Evolutionary conservation across 2,888 invertebrate species (phyloP).

Genomic region (Pandemis heparana): DNA sequence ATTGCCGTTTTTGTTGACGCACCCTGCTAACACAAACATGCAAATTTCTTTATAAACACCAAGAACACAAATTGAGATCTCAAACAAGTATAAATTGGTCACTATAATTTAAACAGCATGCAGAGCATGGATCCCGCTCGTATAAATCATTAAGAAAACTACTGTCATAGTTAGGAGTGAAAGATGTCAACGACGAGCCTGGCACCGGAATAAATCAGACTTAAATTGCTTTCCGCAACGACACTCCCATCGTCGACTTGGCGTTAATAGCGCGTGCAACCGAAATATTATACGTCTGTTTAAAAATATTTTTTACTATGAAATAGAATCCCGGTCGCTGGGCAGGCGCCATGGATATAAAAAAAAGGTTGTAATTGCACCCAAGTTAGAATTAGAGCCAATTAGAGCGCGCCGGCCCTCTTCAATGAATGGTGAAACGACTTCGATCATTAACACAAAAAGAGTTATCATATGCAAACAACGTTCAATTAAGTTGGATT

Average conservation of each 20-base stretch:
- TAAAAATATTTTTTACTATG: conserved; percentile 73
- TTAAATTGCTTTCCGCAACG: conserved; percentile 82
- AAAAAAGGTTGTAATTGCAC: conserved; percentile 64
- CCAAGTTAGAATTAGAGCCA: conserved; percentile 59
- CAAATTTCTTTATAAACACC: conserved; percentile 11
- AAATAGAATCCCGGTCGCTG: conserved; percentile 67
- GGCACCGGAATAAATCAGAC: conserved; percentile 78
- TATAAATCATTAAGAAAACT: conserved; percentile 73
- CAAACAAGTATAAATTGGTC: conserved; percentile 48
- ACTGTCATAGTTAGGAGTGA: conserved; percentile 76
- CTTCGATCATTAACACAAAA: conserved; percentile 41
- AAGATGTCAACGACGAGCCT: conserved; percentile 75
- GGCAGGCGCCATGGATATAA: conserved; percentile 70
- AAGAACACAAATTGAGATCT: conserved; percentile 16
- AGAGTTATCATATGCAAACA: conserved; percentile 42
- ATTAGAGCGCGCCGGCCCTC: conserved; percentile 63
- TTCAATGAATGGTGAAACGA: conserved; percentile 51
- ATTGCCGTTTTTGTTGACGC: conserved; percentile 41
- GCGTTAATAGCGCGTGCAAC: conserved; percentile 84
- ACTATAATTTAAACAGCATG: conserved; percentile 47
- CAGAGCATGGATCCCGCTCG: conserved; percentile 55
- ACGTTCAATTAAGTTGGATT: conserved; percentile 33
- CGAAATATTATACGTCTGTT: conserved; percentile 77
- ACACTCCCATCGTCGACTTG: conserved; percentile 79
- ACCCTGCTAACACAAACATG: conserved; percentile 27